These are phyloP conservation scores for Prunella fulvescens DNA, from an alignment of 2,113 vertebrate species.

Conservation along the genomic window DNA sequence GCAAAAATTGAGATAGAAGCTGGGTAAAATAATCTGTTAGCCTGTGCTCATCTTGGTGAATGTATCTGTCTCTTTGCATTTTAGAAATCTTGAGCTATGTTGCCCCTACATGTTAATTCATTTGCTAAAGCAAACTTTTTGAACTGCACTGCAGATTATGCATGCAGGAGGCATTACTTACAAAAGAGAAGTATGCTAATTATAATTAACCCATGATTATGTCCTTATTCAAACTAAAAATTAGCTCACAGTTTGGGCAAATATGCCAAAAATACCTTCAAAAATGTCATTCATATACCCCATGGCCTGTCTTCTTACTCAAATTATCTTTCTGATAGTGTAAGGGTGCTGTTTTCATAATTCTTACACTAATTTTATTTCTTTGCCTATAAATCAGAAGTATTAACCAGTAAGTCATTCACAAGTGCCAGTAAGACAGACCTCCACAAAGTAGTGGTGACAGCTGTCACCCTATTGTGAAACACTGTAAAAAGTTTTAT, in stretches of 20 bases:
- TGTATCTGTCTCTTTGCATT: background rate
- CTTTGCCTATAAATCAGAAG: constrained; percentile 6
- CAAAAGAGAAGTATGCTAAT: constrained; percentile 27
- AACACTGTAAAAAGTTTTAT: constrained; percentile 58
- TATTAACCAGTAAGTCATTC: constrained; percentile 21
- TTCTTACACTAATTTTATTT: constrained; percentile 39
- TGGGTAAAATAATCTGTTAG: background rate
- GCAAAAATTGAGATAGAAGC: background rate
- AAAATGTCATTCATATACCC: background rate
- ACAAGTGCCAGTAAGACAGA: background rate
- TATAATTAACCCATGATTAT: constrained; percentile 50
- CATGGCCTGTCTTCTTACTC: background rate
- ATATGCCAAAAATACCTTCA: constrained; percentile 26
- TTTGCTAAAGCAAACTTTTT: constrained; percentile 26
- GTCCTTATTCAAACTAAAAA: constrained; percentile 38
- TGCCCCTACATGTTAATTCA: background rate
- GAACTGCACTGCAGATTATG: background rate
- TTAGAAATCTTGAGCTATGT: background rate
- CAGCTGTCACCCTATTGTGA: constrained; percentile 57
- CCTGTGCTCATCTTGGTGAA: background rate
- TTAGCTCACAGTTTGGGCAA: constrained; percentile 7
- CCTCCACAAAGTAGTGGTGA: constrained; percentile 11
- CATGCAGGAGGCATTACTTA: constrained; percentile 34
- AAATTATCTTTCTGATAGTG: background rate
- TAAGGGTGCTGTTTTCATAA: constrained; percentile 11